phyloP scores from a whole-genome alignment of 2,113 vertebrate genomes.

The Argyrosomus japonicus region DNA sequence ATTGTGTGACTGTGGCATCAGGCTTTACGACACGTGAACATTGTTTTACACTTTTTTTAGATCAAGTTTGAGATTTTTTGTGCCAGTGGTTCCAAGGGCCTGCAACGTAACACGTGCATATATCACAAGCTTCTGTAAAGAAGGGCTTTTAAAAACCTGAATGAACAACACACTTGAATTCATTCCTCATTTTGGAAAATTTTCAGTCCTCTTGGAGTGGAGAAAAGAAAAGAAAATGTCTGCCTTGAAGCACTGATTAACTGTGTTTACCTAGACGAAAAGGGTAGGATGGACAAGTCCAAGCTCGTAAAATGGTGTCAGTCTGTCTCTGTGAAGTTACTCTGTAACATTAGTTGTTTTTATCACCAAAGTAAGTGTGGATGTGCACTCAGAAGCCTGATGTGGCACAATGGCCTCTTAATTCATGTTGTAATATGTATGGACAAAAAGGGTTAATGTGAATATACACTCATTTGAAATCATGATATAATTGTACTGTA shows the following conservation, averaged over 20 bases:
- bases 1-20: slow-evolving; percentile 48
- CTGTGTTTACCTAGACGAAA: slow-evolving; percentile 50
- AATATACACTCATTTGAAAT: slow-evolving; percentile 68
- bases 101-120: slow-evolving; percentile 30
- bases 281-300: slow-evolving; percentile 45
- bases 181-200: slow-evolving; percentile 47
- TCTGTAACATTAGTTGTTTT: slow-evolving; percentile 58
- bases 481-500: slow-evolving; percentile 63
- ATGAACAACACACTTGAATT: slow-evolving; percentile 53
- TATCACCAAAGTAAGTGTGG: slow-evolving; percentile 72
- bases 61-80: slow-evolving; percentile 33
- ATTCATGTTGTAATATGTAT: slow-evolving; percentile 56
- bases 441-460: slow-evolving; percentile 69
- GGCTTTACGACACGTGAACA: slow-evolving; percentile 30
- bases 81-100: neutral
- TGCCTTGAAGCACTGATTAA: slow-evolving; percentile 55
- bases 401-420: slow-evolving; percentile 28
- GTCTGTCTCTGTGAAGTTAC: slow-evolving; percentile 62
- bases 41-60: slow-evolving; percentile 54
- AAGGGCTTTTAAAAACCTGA: slow-evolving; percentile 57
- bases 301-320: slow-evolving; percentile 63
- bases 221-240: slow-evolving; percentile 33
- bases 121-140: slow-evolving; percentile 39
- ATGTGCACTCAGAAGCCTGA: slow-evolving; percentile 44
- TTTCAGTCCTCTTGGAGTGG: slow-evolving; percentile 18